phyloP scores from a whole-genome alignment of 1,140 invertebrate genomes.

The Trichonephila clavipes region DNA sequence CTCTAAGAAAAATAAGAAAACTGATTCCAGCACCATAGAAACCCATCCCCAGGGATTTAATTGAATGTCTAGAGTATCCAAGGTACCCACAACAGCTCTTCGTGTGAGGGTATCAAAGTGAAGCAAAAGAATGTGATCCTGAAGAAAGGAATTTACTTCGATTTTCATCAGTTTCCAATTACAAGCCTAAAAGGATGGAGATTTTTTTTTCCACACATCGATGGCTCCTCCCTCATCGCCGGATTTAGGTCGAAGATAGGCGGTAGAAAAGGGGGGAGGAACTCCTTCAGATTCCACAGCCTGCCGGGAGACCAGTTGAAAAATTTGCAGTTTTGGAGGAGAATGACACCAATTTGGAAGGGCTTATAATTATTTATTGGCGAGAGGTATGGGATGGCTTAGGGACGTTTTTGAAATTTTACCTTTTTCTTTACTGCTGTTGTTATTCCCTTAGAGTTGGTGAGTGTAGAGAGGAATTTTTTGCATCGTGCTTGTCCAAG shows the following conservation, averaged over 20 bases:
- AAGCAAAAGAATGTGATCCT: slow-evolving; percentile 48
- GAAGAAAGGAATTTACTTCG: slow-evolving; percentile 62
- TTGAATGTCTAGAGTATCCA: slow-evolving; percentile 73
- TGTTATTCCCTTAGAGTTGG: too few relatives aligned
- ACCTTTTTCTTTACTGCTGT: not conserved
- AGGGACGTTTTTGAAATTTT: not conserved
- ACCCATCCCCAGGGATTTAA: slow-evolving; percentile 53
- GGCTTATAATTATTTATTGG: slow-evolving; percentile 25
- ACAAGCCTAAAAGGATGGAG: slow-evolving; percentile 57
- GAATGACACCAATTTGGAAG: slow-evolving; percentile 40
- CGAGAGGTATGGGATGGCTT: not conserved
- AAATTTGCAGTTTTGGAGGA: slow-evolving; percentile 25
- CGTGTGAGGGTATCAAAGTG: slow-evolving; percentile 42
- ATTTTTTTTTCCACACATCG: slow-evolving; percentile 44
- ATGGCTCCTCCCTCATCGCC: not conserved
- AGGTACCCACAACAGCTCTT: slow-evolving; percentile 33
- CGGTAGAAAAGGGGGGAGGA: not conserved
- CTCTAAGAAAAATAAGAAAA: slow-evolving; percentile 15
- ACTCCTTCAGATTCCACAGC: not conserved
- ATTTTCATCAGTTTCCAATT: slow-evolving; percentile 76
- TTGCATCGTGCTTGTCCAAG: too few relatives aligned
- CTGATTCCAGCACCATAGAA: slow-evolving; percentile 8
- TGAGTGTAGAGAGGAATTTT: too few relatives aligned
- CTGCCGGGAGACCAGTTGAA: not conserved
- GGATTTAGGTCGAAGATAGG: not conserved